Evolutionary conservation across 2,113 vertebrate genomes (phyloP).

Genomic region (Oncorhynchus kisutch): DNA sequence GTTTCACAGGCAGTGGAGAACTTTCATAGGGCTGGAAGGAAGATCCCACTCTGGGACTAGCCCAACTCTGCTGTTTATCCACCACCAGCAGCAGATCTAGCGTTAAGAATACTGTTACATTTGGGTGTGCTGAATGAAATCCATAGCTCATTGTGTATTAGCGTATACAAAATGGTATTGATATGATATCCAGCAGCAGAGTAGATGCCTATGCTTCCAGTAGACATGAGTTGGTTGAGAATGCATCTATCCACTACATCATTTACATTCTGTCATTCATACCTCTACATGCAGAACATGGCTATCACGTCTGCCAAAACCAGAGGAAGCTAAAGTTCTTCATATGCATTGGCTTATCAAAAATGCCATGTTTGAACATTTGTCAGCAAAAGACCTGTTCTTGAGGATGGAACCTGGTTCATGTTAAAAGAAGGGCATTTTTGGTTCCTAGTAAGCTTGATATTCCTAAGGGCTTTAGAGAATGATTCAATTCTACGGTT

Average conservation of each 20-base stretch:
- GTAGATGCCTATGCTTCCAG: neutral
- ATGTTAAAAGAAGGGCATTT: neutral
- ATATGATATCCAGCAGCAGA: neutral
- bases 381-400: too few relatives aligned
- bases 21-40: neutral
- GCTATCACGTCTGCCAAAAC: too few relatives aligned
- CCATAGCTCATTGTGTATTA: neutral
- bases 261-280: neutral
- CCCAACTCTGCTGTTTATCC: neutral
- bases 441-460: neutral
- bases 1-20: neutral
- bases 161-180: neutral
- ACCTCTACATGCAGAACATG: neutral
- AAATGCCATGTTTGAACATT: too few relatives aligned
- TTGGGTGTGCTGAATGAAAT: neutral
- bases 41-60: neutral
- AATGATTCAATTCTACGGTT: neutral
- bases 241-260: neutral
- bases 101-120: neutral
- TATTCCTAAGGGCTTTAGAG: neutral
- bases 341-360: neutral
- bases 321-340: neutral
- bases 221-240: neutral
- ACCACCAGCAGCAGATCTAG: neutral
- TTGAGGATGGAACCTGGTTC: neutral